Conservation (phyloP, 2,888 invertebrate genomes). For the Cynaeus angustus region DNA sequence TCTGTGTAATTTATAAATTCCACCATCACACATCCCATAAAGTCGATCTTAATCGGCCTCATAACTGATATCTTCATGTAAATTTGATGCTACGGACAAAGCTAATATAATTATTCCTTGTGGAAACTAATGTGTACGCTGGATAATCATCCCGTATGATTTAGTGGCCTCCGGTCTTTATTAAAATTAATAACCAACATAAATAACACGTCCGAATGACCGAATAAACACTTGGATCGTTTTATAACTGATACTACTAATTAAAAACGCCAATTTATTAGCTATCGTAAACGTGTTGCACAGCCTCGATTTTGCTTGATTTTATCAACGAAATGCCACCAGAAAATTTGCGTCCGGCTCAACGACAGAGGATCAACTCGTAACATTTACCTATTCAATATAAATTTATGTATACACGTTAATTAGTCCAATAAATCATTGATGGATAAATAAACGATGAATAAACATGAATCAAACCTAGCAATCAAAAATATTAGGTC, state of each 20-base stretch:
- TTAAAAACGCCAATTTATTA: constrained; percentile 52
- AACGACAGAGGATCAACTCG: background rate
- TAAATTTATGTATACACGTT: constrained; percentile 7
- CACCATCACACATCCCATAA: constrained; percentile 41
- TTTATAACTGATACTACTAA: constrained; percentile 50
- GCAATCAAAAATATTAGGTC: too few species aligned
- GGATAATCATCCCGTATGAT: constrained; percentile 50
- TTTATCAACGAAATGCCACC: constrained; percentile 20
- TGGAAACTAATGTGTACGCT: constrained; percentile 45
- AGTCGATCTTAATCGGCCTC: constrained; percentile 40
- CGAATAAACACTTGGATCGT: constrained; percentile 49
- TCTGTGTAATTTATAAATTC: constrained; percentile 44
- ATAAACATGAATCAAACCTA: constrained; percentile 20
- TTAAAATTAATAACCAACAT: constrained; percentile 53
- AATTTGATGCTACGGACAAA: constrained; percentile 47
- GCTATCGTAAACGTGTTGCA: constrained; percentile 23
- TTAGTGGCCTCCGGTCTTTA: constrained; percentile 52
- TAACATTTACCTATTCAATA: constrained; percentile 1
- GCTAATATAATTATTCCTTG: constrained; percentile 48
- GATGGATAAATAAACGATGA: constrained; percentile 25
- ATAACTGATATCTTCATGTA: constrained; percentile 50
- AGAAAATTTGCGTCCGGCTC: constrained; percentile 5
- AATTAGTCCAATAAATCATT: constrained; percentile 26
- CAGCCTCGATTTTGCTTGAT: constrained; percentile 2
- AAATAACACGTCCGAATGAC: constrained; percentile 51